phyloP scores from a whole-genome alignment of 2,888 invertebrate species.

The Zygaena filipendulae region DNA sequence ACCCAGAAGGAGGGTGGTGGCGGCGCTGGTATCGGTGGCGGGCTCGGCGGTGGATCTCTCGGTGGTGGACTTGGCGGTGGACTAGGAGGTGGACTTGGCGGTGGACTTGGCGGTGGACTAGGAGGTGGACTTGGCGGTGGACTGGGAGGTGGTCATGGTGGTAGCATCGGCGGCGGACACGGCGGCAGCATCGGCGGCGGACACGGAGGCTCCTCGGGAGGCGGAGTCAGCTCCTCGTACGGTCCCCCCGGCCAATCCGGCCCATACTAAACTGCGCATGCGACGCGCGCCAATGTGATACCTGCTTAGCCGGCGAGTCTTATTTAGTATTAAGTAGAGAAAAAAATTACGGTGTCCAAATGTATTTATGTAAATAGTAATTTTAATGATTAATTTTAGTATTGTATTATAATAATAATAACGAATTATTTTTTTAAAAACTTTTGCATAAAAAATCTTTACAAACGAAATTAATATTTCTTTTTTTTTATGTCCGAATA shows the following conservation, averaged over 20 bases:
- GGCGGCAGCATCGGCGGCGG: constrained; percentile 29
- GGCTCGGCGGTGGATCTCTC: constrained; percentile 23
- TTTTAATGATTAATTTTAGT: constrained; percentile 65
- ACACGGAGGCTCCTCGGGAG: constrained; percentile 34
- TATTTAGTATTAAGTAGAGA: constrained; percentile 62
- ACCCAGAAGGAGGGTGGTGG: constrained; percentile 70
- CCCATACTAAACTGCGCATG: constrained; percentile 66
- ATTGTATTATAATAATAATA: constrained; percentile 48
- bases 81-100: constrained; percentile 21
- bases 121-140: constrained; percentile 29
- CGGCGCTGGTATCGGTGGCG: constrained; percentile 25
- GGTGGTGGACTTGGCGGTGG: constrained; percentile 17
- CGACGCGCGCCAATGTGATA: constrained; percentile 55
- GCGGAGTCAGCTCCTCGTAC: constrained; percentile 68
- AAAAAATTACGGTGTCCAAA: constrained; percentile 69
- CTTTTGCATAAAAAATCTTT: constrained; percentile 61
- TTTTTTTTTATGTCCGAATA: too few relatives aligned
- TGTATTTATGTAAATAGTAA: constrained; percentile 71
- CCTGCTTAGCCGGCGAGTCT: constrained; percentile 59
- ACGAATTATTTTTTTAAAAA: too few relatives aligned
- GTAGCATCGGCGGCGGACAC: constrained; percentile 23
- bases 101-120: constrained; percentile 24
- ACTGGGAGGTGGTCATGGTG: constrained; percentile 26
- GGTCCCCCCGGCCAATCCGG: constrained; percentile 76
- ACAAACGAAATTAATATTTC: constrained; percentile 21